Evolutionary conservation across 2,113 vertebrate genomes (phyloP).

Genomic region (Hemibagrus wyckioides): DNA sequence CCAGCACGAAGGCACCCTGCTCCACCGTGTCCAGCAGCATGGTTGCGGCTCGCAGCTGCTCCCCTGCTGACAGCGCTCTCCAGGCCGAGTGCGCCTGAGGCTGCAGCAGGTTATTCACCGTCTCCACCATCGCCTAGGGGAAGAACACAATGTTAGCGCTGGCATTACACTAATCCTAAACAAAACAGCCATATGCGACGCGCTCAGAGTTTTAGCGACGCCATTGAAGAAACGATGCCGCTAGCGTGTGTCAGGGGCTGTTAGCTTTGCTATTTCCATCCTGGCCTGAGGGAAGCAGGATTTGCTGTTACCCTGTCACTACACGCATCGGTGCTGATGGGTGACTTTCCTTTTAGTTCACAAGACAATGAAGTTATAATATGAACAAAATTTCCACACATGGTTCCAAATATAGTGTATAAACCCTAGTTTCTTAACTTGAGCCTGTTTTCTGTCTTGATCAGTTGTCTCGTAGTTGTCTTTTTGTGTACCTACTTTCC

Average conservation of each 20-base stretch:
- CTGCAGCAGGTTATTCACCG: slow-evolving; percentile 96
- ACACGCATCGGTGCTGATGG: neutral
- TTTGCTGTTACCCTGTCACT: neutral
- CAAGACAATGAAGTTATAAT: neutral
- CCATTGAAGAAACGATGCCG: neutral
- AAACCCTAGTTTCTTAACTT: neutral
- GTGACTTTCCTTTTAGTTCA: neutral
- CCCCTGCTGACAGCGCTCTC: slow-evolving; percentile 84
- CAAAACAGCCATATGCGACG: neutral
- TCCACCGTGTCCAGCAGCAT: slow-evolving; percentile 95
- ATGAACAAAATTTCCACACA: neutral
- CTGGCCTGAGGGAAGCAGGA: neutral
- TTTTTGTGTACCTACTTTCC: neutral
- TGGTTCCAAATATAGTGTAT: neutral
- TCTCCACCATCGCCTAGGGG: slow-evolving; percentile 95
- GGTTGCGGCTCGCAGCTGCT: slow-evolving; percentile 92
- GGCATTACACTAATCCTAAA: neutral
- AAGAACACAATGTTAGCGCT: slow-evolving; percentile 15
- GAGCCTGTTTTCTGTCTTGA: too few relatives aligned
- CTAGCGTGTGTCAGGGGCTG: neutral
- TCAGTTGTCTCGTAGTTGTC: neutral
- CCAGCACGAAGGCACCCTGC: slow-evolving; percentile 95
- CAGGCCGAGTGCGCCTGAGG: slow-evolving; percentile 88
- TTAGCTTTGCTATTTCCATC: neutral
- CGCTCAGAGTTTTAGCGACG: neutral